Percentiles rank a stretch among this genome's conserved stretches.
These are phyloP conservation scores for Acrocephalus scirpaceus DNA, from an alignment of 2,797 vertebrate species.

Conservation along the genomic window DNA sequence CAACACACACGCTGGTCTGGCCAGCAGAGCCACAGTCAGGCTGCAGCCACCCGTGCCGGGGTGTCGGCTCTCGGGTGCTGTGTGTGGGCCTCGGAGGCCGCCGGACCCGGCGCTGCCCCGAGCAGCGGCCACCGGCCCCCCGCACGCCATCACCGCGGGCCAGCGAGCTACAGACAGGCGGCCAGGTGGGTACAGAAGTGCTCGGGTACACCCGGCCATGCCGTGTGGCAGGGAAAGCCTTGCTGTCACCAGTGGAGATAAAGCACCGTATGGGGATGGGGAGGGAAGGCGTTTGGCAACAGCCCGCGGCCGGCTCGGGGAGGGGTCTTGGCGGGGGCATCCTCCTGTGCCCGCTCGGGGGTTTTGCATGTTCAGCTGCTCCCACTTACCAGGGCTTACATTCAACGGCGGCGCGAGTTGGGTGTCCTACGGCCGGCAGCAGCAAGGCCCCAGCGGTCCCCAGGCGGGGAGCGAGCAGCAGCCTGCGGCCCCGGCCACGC, in stretches of 20 bases:
- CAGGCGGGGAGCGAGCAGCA: background rate
- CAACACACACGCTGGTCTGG: background rate
- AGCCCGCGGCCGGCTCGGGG: background rate
- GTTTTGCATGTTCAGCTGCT: conserved; percentile 24
- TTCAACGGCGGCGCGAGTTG: conserved; percentile 5
- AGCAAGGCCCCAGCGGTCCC: background rate
- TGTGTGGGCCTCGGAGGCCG: background rate
- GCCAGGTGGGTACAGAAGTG: background rate
- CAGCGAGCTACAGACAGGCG: background rate
- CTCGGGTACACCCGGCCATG: background rate
- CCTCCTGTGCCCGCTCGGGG: background rate
- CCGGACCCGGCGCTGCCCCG: background rate
- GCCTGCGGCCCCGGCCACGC: background rate
- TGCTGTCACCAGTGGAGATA: conserved; percentile 56
- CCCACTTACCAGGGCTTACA: conserved; percentile 63
- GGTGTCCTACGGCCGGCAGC: background rate
- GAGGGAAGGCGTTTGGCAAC: conserved; percentile 54
- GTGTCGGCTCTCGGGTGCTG: background rate
- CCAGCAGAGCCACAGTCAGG: background rate
- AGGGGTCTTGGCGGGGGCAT: background rate
- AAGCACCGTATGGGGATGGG: conserved; percentile 70
- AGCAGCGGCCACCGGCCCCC: background rate
- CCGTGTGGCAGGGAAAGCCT: background rate
- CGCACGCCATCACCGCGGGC: background rate
- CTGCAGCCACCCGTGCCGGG: background rate